Conservation (phyloP, 2,797 vertebrate species). For the Buceros bicornis region DNA sequence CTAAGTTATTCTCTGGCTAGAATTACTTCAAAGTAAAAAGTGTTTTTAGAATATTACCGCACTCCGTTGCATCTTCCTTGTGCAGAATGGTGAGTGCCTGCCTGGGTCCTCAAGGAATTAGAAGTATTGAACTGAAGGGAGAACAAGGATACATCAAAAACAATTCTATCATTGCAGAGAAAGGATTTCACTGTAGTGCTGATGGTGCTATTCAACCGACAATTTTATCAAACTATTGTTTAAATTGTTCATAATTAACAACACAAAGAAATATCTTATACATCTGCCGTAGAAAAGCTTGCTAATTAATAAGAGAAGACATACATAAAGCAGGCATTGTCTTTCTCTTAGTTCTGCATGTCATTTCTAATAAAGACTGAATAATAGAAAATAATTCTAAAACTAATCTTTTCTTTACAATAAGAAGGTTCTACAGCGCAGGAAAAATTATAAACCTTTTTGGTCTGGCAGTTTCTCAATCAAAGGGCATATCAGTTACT, state of each 20-base stretch:
- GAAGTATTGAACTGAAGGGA: not conserved
- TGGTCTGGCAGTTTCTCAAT: conserved; percentile 22
- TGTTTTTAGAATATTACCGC: not conserved
- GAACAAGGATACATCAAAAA: not conserved
- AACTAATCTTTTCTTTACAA: not conserved
- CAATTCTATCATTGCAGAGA: not conserved
- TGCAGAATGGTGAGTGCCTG: not conserved
- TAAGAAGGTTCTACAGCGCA: not conserved
- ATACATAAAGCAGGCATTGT: not conserved
- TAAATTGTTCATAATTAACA: not conserved
- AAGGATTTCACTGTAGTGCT: not conserved
- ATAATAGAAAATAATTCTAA: not conserved
- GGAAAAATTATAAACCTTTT: not conserved
- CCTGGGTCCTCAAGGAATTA: not conserved
- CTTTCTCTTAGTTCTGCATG: not conserved
- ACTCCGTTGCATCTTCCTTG: not conserved
- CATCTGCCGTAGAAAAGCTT: not conserved
- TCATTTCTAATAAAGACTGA: not conserved
- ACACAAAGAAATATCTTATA: not conserved
- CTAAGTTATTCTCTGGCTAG: not conserved
- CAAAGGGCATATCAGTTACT: conserved; percentile 62
- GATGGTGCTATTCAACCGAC: not conserved
- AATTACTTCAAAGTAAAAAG: not conserved
- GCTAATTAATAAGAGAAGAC: not conserved
- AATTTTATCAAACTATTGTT: not conserved